These are phyloP conservation scores for Pseudomugil tenellus DNA, from an alignment of 2,797 vertebrate species.

Conservation along the genomic window DNA sequence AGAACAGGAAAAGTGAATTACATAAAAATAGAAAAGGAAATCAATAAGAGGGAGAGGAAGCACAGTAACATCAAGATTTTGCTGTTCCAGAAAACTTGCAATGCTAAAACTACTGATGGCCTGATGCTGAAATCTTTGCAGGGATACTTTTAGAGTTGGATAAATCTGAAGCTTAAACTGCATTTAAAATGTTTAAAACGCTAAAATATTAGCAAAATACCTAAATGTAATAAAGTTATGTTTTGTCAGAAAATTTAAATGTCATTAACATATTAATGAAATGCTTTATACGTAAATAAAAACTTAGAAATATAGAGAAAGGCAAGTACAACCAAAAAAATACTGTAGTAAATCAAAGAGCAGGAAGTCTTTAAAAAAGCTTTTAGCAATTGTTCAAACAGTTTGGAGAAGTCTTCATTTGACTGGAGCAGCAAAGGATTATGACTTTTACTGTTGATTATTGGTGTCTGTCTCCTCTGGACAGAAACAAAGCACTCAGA, in stretches of 20 bases:
- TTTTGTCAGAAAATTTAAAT: neutral
- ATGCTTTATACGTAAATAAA: neutral
- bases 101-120: neutral
- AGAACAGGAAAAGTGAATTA: neutral
- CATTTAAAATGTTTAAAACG: no score
- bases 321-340: neutral
- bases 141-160: no score
- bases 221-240: no score
- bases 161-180: no score
- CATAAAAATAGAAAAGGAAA: neutral
- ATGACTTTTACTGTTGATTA: constrained; percentile 43
- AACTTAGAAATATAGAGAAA: neutral
- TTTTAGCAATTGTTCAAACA: no score
- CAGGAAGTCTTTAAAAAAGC: no score
- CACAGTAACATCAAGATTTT: neutral
- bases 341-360: no score
- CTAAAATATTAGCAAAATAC: no score
- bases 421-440: no score
- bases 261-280: neutral
- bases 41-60: neutral
- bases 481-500: constrained; percentile 47
- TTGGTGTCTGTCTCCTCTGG: constrained; percentile 39
- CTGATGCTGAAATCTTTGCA: no score
- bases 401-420: no score
- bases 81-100: neutral